Percentiles rank a stretch among this genome's conserved stretches.
Conservation (phyloP, 2,113 vertebrate species). For the Dissostichus mawsoni region DNA sequence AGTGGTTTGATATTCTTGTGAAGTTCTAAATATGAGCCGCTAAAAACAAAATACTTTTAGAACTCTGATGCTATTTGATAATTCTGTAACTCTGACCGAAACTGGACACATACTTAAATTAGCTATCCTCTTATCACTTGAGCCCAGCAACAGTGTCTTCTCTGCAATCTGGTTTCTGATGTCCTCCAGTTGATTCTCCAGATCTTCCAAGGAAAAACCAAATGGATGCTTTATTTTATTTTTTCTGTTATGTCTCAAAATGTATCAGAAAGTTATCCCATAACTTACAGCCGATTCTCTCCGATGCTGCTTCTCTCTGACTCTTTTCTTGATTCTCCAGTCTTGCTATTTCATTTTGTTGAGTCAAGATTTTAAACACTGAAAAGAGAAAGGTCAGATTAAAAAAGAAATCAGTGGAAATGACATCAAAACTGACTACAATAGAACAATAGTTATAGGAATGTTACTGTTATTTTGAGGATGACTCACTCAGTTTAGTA, state of each 20-base stretch:
- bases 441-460: not conserved
- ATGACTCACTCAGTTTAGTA: conserved; percentile 60
- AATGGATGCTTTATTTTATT: not conserved
- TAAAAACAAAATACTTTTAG: conserved; percentile 19
- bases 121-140: not conserved
- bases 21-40: conserved; percentile 58
- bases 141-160: not conserved
- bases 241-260: not conserved
- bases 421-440: not conserved
- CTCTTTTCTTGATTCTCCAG: conserved; percentile 13
- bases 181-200: conserved; percentile 41
- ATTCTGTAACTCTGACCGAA: not conserved
- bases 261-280: not conserved
- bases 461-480: not conserved
- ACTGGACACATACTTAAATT: conserved; percentile 46
- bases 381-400: not conserved
- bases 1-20: conserved; percentile 30
- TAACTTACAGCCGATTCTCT: conserved; percentile 9
- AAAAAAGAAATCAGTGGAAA: not conserved
- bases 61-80: not conserved
- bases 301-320: not conserved
- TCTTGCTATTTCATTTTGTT: conserved; percentile 41
- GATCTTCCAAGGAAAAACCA: conserved; percentile 31
- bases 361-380: conserved; percentile 56
- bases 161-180: conserved; percentile 30